Base-by-base conservation (phyloP, 1,140 invertebrate genomes). In the Ruditapes philippinarum region DNA sequence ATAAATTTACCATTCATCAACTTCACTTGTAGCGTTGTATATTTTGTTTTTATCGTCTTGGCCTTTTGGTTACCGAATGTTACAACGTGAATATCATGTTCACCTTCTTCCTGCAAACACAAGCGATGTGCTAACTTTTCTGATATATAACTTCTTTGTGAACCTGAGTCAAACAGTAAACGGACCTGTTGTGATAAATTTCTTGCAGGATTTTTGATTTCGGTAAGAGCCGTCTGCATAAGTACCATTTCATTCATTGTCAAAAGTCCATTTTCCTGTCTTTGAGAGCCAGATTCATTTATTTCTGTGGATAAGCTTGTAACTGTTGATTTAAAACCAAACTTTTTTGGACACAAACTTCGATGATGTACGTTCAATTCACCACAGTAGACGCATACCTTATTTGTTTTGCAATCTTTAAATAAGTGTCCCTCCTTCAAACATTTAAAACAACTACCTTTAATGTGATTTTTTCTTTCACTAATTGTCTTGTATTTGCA, bases 291-390 rank as follows among this genome's bases (percentile, higher is more conserved):
- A 33, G 25, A 19, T 33, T 65, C 19, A 65, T 65, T 36, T 31
- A n/a, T 33, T 19, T 65, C 25, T 33, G 25, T 65, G 25, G 33
- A 31, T 31, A 65, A 31, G 19, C 4, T 65, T 65, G 38, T 19
- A 4, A 74, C 42, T 25, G 36, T 25, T 28, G 17, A 12, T 70
- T 17, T 25, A 28, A 42, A 4, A 40, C 9, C 12, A 51, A 81
- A 80, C 40, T 42, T 62, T 33, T 81, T 81, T n/a, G 54, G 54
- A 62, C 79, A 81, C 38, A 81, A 25, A 25, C 79, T 81, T 81
- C 79, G 19, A 40, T 81, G 79, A n/a, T 81, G 79, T 25, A 81
- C 36, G 40, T 65, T 42, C 25, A n/a, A 25, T 65, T 81, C 22
- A 12, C 79, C 79, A 36, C 79, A 81, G 62, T 81, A 40, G 9